Evolutionary conservation across 1,140 invertebrate genomes (phyloP).

Genomic region (Drosophila rhopaloa): DNA sequence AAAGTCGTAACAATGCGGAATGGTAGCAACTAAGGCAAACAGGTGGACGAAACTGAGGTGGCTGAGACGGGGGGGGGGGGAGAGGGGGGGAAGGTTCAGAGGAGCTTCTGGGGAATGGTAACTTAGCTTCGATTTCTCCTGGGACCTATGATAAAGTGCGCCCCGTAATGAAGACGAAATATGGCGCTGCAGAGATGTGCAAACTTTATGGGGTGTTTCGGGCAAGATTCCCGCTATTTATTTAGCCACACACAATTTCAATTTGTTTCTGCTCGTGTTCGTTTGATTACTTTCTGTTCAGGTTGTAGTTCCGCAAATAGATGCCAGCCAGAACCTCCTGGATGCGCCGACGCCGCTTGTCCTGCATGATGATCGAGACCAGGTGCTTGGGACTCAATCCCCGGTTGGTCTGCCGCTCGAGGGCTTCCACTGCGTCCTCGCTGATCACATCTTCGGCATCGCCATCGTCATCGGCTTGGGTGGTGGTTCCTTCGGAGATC

Average conservation of each 20-base stretch:
- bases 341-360: slow-evolving; percentile 63
- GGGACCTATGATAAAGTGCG: slow-evolving; percentile 71
- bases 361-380: slow-evolving; percentile 57
- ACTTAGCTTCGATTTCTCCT: slow-evolving; percentile 71
- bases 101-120: slow-evolving; percentile 30
- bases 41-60: slow-evolving; percentile 6
- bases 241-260: slow-evolving; percentile 60
- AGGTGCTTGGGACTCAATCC: slow-evolving; percentile 54
- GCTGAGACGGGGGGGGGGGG: neutral
- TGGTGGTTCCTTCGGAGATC: neutral
- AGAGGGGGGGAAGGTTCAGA: neutral
- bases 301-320: slow-evolving; percentile 65
- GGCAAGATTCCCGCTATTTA: slow-evolving; percentile 36
- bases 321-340: slow-evolving; percentile 69
- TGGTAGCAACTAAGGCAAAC: slow-evolving; percentile 36
- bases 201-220: slow-evolving; percentile 31
- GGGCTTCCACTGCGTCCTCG: slow-evolving; percentile 42
- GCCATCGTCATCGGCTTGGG: slow-evolving; percentile 21
- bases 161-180: slow-evolving; percentile 70
- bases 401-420: slow-evolving; percentile 54
- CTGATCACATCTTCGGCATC: slow-evolving; percentile 22
- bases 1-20: slow-evolving; percentile 60
- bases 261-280: slow-evolving; percentile 55
- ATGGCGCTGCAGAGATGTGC: neutral
- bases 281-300: slow-evolving; percentile 61